Conservation (phyloP, 2,113 vertebrate species). For the Lota lota region DNA sequence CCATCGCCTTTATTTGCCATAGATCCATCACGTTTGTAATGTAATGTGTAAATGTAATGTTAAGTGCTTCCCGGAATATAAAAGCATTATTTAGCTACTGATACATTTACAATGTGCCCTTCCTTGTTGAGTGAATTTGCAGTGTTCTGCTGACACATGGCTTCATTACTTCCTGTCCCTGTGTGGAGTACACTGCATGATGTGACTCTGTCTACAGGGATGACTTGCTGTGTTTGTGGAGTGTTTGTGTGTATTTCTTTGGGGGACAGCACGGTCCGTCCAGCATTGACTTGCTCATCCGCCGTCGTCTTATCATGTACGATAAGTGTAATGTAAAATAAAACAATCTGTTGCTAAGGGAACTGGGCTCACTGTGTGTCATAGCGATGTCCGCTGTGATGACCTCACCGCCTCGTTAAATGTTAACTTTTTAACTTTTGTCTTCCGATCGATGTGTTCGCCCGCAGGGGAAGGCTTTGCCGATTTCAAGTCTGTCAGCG, state of each 20-base stretch:
- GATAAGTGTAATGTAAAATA: slow-evolving; percentile 20
- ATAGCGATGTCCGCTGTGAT: not conserved
- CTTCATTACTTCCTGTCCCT: too few species aligned
- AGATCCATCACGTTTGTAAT: too few species aligned
- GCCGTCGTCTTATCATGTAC: slow-evolving; percentile 33
- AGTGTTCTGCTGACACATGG: too few species aligned
- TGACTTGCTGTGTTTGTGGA: slow-evolving; percentile 24
- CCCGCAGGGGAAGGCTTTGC: slow-evolving; percentile 88
- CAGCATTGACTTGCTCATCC: slow-evolving; percentile 33
- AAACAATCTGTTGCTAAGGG: slow-evolving; percentile 7
- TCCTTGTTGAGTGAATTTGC: too few species aligned
- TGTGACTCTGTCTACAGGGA: not conserved
- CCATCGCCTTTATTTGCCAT: too few species aligned
- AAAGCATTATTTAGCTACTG: too few species aligned
- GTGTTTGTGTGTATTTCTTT: slow-evolving; percentile 34
- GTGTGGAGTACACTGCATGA: too few species aligned
- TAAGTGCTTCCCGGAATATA: too few species aligned
- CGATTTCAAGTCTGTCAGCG: slow-evolving; percentile 86
- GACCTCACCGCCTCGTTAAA: slow-evolving; percentile 7
- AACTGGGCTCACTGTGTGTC: slow-evolving; percentile 12
- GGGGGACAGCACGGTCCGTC: slow-evolving; percentile 4
- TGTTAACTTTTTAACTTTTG: not conserved
- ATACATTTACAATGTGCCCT: too few species aligned
- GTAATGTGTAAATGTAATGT: too few species aligned
- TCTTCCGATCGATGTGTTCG: slow-evolving; percentile 32